Conservation (phyloP, 2,888 invertebrate species). For the Cistogaster globosa region DNA sequence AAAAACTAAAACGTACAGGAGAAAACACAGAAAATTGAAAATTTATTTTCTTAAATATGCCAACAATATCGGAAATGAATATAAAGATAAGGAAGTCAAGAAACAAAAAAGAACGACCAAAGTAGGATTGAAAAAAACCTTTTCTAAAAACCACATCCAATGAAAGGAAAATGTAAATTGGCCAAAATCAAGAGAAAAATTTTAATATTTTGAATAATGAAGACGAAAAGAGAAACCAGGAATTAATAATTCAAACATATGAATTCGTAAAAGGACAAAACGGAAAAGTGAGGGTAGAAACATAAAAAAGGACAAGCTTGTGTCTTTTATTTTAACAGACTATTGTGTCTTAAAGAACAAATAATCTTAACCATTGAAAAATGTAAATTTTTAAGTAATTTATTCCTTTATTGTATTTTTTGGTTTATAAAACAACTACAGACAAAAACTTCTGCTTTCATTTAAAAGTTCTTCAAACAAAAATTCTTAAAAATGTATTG, state of each 20-base stretch:
- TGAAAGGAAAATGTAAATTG: constrained; percentile 26
- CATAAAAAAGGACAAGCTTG: too few species aligned
- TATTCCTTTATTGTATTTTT: too few species aligned
- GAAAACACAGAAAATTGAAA: constrained; percentile 41
- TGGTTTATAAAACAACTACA: too few species aligned
- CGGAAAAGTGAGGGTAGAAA: too few species aligned
- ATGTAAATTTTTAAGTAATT: too few species aligned
- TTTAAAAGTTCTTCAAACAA: too few species aligned
- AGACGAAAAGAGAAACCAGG: background rate
- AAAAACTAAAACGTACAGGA: background rate
- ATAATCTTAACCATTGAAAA: too few species aligned
- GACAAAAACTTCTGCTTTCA: too few species aligned
- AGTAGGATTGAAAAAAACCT: constrained; percentile 48
- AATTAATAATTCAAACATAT: background rate
- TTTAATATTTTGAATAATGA: background rate
- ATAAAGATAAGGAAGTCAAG: constrained; percentile 30
- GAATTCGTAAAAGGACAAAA: constrained; percentile 24
- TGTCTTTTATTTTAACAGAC: too few species aligned
- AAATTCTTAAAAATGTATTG: too few species aligned
- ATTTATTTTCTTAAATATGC: constrained; percentile 40
- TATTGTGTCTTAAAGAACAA: too few species aligned
- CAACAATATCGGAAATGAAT: constrained; percentile 29
- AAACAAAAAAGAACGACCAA: constrained; percentile 8
- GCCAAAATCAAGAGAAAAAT: constrained; percentile 16
- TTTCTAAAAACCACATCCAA: constrained; percentile 18